Evolutionary conservation across 2,888 invertebrate genomes (phyloP).

Genomic region (Plutella xylostella): DNA sequence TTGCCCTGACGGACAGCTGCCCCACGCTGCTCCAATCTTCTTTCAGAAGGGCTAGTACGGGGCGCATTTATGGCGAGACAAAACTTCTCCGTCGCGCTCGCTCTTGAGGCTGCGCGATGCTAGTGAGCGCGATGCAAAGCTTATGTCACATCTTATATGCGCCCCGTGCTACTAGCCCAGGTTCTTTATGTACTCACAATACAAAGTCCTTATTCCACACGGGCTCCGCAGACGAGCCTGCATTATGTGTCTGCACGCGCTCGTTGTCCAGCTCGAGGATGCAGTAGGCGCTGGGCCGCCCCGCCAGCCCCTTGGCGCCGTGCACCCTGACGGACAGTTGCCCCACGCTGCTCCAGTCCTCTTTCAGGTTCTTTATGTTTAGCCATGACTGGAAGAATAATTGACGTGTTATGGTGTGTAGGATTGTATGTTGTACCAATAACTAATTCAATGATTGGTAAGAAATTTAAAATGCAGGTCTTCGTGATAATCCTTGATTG

Average conservation of each 20-base stretch:
- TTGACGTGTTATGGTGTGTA: too few species aligned
- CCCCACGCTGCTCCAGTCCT: constrained; percentile 39
- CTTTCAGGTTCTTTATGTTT: constrained; percentile 6
- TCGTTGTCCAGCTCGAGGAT: constrained; percentile 51
- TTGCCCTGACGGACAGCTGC: constrained; percentile 41
- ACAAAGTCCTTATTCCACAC: constrained; percentile 48
- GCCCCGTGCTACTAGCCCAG: too few species aligned
- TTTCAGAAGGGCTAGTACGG: too few species aligned
- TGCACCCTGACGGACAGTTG: constrained; percentile 43
- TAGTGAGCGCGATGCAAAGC: too few species aligned
- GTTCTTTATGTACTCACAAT: constrained; percentile 55
- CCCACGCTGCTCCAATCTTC: constrained; percentile 39
- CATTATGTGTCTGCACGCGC: constrained; percentile 40
- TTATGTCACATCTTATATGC: too few species aligned
- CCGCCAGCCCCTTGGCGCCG: constrained; percentile 39
- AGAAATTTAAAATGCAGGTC: too few species aligned
- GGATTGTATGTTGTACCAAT: too few species aligned
- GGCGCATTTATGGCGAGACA: too few species aligned
- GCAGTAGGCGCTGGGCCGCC: constrained; percentile 43
- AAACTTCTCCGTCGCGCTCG: too few species aligned
- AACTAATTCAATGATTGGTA: too few species aligned
- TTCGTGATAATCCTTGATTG: too few species aligned
- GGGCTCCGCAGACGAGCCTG: constrained; percentile 30
- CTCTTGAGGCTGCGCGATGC: too few species aligned
- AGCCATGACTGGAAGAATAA: constrained; percentile 13